These are phyloP conservation scores for Leptura quadrifasciata DNA, from an alignment of 2,888 invertebrate species.

Conservation along the genomic window DNA sequence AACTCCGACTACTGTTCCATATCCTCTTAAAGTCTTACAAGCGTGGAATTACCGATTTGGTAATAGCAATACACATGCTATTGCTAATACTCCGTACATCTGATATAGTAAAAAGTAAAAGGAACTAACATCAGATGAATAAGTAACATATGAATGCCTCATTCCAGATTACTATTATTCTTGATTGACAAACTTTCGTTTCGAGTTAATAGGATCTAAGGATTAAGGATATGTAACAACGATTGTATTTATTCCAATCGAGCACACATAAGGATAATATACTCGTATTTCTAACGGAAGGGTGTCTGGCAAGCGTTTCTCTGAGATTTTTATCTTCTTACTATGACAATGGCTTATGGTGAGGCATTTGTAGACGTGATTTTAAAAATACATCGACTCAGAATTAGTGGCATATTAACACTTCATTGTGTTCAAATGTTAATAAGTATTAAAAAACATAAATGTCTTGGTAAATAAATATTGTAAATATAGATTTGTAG, in stretches of 20 bases:
- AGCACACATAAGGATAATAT: conserved; percentile 15
- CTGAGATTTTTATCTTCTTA: conserved; percentile 8
- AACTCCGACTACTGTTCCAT: not conserved
- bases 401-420: too few species aligned
- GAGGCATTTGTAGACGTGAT: not conserved
- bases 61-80: conserved; percentile 12
- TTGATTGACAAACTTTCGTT: conserved; percentile 37
- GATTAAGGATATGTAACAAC: conserved; percentile 29
- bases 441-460: too few species aligned
- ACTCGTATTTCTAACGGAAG: not conserved
- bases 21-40: not conserved
- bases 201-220: conserved; percentile 31
- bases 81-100: conserved; percentile 14
- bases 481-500: too few species aligned
- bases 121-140: not conserved
- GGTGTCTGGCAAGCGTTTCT: conserved; percentile 3
- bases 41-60: conserved; percentile 13
- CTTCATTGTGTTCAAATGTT: too few species aligned
- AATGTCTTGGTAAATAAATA: too few species aligned
- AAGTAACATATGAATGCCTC: conserved; percentile 8
- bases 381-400: too few species aligned
- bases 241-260: conserved; percentile 28
- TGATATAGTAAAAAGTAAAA: conserved; percentile 19
- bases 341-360: not conserved
- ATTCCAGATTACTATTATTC: conserved; percentile 17